phyloP scores from a whole-genome alignment of 2,888 invertebrate species.

The Dendrolimus houi region DNA sequence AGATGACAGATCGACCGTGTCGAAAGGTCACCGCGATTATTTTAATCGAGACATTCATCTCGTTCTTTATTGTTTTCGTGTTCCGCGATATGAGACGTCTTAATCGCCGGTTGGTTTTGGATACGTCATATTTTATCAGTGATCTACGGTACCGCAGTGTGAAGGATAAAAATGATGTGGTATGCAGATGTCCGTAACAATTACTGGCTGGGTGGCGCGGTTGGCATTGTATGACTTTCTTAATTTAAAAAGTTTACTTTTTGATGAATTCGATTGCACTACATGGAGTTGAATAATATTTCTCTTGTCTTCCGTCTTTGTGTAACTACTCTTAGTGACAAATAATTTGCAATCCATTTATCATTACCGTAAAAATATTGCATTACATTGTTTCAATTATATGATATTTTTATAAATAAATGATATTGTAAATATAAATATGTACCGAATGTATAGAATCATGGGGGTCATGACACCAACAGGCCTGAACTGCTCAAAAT shows the following conservation, averaged over 20 bases:
- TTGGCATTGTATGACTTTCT: background rate
- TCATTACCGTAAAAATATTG: no score
- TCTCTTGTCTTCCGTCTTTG: background rate
- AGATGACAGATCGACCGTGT: conserved; percentile 43
- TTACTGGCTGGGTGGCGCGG: conserved; percentile 12
- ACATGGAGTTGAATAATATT: background rate
- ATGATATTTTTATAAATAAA: no score
- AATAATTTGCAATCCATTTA: no score
- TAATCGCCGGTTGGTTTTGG: conserved; percentile 49
- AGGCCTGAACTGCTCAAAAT: no score
- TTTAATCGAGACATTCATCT: conserved; percentile 66
- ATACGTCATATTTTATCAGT: conserved; percentile 39
- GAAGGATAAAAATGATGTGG: conserved; percentile 43
- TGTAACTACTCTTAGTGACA: background rate
- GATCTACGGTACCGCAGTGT: background rate
- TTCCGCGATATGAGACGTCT: conserved; percentile 53
- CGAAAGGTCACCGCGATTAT: conserved; percentile 60
- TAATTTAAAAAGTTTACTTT: background rate
- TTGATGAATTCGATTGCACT: background rate
- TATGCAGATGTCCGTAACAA: conserved; percentile 37
- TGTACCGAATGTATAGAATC: no score
- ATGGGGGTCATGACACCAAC: no score
- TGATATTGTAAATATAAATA: no score
- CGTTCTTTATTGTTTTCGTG: conserved; percentile 56
- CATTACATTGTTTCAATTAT: no score